Base-by-base conservation (phyloP, 2,888 invertebrate species). In the Synanthedon andrenaeformis region DNA sequence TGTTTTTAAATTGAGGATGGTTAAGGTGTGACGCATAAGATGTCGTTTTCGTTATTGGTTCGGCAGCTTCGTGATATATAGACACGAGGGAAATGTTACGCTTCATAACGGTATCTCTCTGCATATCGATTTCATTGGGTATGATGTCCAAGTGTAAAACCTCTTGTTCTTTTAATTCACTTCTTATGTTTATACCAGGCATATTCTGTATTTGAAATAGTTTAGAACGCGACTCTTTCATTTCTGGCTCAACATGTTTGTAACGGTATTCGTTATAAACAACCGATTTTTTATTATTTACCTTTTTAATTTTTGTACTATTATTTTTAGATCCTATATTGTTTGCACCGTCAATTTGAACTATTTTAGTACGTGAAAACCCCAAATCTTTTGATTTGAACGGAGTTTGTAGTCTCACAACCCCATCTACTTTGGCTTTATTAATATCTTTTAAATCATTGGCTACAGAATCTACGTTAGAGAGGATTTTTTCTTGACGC, bases 101-200 rank as follows among this genome's bases (percentile, higher is more conserved):
- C 55, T 68, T 73, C 41, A 54, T 58, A 8, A 51, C 57, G 35
- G 62, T 55, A 51, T 61, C 58, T 52, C 66, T 59, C 41, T 56
- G 58, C 19, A 53, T 56, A 54, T 65, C 62, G 5, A 61, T 64
- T 51, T 53, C 60, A 51, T 80, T 74, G 28, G 89, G 85, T 62
- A 78, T 61, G 62, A 90, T 90, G 62, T 88, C 81, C 61, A 89
- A 70, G 41, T 83, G 76, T 55, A 89, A 74, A 55, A 89, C 86
- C 68, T 79, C 88, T 66, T 89, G 89, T 56, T 80, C 74, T 53
- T 76, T 85, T 23, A 89, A 66, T 64, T 85, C 81, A 58, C 85
- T 79, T 65, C 85, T 79, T 57, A 90, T 90, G 62, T 81, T 83
- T 56, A 90, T 82, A 54, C 81, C 74, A 51, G 89, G 89, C 82